Evolutionary conservation across 2,797 vertebrate genomes (phyloP).

Genomic region (Fratercula arctica): DNA sequence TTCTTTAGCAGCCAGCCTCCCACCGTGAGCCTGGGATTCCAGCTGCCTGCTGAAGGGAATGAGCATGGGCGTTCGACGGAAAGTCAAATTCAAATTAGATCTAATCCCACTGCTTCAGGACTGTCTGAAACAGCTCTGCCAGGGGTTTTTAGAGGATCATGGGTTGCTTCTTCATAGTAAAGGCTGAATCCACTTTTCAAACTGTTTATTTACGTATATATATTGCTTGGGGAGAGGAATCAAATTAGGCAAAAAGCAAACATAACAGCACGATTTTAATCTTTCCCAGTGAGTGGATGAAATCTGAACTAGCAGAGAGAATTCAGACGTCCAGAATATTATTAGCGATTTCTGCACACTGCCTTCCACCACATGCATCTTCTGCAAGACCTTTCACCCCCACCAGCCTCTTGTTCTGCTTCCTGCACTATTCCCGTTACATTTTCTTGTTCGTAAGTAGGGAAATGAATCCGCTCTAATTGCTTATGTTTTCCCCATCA

Average conservation of each 20-base stretch:
- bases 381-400: neutral
- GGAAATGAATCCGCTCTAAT: neutral
- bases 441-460: neutral
- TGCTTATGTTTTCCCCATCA: neutral
- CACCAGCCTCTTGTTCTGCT: neutral
- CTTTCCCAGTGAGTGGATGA: neutral
- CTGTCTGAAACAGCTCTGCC: neutral
- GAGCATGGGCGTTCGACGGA: neutral
- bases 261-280: fast-evolving
- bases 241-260: neutral
- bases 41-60: neutral
- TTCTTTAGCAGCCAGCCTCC: neutral
- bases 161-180: neutral
- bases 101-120: neutral
- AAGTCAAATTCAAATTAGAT: neutral
- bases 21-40: neutral
- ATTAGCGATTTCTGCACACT: neutral
- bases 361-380: neutral
- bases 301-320: neutral
- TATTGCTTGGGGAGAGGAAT: neutral
- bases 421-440: neutral
- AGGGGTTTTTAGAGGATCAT: neutral
- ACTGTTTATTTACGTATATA: neutral
- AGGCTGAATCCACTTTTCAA: neutral
- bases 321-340: neutral